Percentiles rank a stretch among this genome's conserved stretches.
phyloP scores from a whole-genome alignment of 1,140 invertebrate genomes.

The honey bee (Apis mellifera) region Amel_HAv3.1 CM009932.2:2697001-2697500 shows the following conservation, averaged over 20 bases:
- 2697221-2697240: constrained; percentile 24
- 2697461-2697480: constrained; percentile 14
- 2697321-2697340: not conserved
- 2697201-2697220: not conserved
- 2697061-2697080: constrained; percentile 32
- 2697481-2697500: constrained; percentile 53
- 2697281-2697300: constrained; percentile 26
- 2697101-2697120: constrained; percentile 1
- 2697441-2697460: constrained; percentile 48
- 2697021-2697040: constrained; percentile 61
- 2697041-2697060: constrained; percentile 54
- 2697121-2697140: not conserved
- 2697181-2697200: not conserved
- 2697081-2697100: not conserved
- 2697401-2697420: constrained; percentile 42
- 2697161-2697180: not conserved
- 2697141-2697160: not conserved
- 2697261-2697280: constrained; percentile 53
- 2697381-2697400: constrained; percentile 50
- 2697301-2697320: constrained; percentile 44
- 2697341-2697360: constrained; percentile 44
- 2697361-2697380: constrained; percentile 48
- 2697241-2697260: constrained; percentile 59
- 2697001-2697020: constrained; percentile 49
- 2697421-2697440: constrained; percentile 42